Evolutionary conservation across 2,113 vertebrate genomes (phyloP).

Genomic region (Heterotilapia buettikoferi): DNA sequence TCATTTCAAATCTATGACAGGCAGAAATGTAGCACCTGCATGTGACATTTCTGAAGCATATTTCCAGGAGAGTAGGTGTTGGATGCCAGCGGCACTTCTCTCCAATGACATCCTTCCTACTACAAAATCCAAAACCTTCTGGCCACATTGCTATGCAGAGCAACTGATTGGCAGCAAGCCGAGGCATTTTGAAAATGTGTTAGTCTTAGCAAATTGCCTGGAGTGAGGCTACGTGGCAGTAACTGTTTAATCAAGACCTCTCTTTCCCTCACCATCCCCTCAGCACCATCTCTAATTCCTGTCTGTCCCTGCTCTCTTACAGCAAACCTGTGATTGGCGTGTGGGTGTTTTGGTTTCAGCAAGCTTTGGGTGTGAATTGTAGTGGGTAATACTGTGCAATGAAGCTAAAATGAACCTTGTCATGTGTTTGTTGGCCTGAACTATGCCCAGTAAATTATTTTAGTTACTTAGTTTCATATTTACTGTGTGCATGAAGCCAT

Average conservation of each 20-base stretch:
- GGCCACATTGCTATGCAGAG: slow-evolving; percentile 45
- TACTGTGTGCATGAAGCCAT: neutral
- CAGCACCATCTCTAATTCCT: neutral
- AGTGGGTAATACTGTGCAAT: neutral
- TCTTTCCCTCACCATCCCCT: neutral
- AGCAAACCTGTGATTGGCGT: neutral
- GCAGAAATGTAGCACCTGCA: slow-evolving; percentile 18
- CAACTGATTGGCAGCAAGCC: slow-evolving; percentile 37
- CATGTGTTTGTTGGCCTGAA: neutral
- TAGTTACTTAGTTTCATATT: neutral
- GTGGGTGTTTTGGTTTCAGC: neutral
- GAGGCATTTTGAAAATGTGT: slow-evolving; percentile 38
- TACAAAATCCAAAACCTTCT: slow-evolving; percentile 18
- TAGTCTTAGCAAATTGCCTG: slow-evolving; percentile 51
- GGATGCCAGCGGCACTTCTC: slow-evolving; percentile 20
- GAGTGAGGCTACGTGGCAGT: slow-evolving; percentile 29
- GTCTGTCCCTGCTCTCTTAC: neutral
- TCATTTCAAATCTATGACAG: slow-evolving; percentile 11
- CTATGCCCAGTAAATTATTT: neutral
- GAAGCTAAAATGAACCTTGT: neutral
- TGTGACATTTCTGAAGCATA: slow-evolving; percentile 20
- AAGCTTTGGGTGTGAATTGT: neutral
- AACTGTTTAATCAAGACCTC: slow-evolving; percentile 58
- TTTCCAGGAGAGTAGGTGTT: slow-evolving; percentile 18
- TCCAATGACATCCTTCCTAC: slow-evolving; percentile 34